Evolutionary conservation across 2,888 invertebrate genomes (phyloP).

Genomic region (Drosophila sordidula): DNA sequence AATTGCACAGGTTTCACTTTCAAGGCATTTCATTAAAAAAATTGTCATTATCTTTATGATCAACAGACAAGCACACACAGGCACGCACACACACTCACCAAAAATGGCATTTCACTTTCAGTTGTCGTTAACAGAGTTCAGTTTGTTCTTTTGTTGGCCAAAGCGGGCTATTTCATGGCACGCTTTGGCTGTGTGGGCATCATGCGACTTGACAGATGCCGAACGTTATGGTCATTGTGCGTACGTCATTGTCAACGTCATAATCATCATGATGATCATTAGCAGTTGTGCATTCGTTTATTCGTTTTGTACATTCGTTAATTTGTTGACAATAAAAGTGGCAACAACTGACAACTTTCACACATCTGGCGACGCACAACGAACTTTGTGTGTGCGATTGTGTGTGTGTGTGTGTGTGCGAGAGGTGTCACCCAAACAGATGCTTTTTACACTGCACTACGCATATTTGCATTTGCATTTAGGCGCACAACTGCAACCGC

Average conservation of each 20-base stretch:
- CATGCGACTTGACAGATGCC: conserved; percentile 41
- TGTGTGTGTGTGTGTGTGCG: conserved; percentile 10
- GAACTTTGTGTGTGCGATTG: background rate
- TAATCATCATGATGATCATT: conserved; percentile 24
- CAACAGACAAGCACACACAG: conserved; percentile 19
- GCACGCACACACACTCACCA: conserved; percentile 17
- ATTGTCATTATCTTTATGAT: conserved; percentile 72
- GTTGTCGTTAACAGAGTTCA: conserved; percentile 39
- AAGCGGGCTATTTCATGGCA: conserved; percentile 59
- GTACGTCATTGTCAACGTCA: conserved; percentile 38
- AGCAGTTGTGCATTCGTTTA: conserved; percentile 23
- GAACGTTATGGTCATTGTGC: conserved; percentile 44
- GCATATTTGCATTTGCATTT: conserved; percentile 20
- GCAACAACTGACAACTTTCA: conserved; percentile 74
- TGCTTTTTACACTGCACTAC: conserved; percentile 14
- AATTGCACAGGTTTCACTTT: conserved; percentile 77
- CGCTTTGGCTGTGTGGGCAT: conserved; percentile 31
- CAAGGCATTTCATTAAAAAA: conserved; percentile 74
- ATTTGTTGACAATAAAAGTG: conserved; percentile 77
- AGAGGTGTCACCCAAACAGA: conserved; percentile 16
- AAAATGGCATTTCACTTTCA: conserved; percentile 73
- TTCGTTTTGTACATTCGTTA: conserved; percentile 46
- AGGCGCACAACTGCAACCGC: conserved; percentile 35
- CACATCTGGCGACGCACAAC: conserved; percentile 56
- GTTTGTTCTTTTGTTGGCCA: conserved; percentile 74